Evolutionary conservation across 2,113 vertebrate species (phyloP).

Genomic region (Antechinus stuartii): DNA sequence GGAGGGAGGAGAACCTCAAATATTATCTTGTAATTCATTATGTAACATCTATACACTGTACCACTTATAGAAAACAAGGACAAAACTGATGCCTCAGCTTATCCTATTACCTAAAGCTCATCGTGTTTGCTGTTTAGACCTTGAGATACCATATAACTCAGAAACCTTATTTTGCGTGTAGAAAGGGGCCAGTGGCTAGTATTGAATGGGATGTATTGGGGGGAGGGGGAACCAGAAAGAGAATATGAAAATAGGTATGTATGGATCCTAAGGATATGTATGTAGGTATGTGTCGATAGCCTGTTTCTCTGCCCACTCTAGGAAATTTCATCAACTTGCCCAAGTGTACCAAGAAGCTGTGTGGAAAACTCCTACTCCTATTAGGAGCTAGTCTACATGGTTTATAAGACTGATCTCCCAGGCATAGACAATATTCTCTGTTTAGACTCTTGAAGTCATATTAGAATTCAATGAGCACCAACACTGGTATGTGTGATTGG

Average conservation of each 20-base stretch:
- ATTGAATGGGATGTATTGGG: not conserved
- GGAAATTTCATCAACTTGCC: not conserved
- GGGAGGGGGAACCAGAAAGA: not conserved
- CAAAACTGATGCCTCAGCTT: not conserved
- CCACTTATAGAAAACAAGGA: slow-evolving; percentile 7
- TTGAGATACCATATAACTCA: not conserved
- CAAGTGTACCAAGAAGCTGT: not conserved
- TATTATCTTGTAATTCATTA: not conserved
- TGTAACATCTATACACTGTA: not conserved
- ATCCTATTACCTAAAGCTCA: not conserved
- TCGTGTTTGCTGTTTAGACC: not conserved
- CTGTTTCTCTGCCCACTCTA: not conserved
- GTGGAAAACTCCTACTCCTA: not conserved
- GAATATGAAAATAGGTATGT: not conserved
- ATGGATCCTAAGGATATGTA: not conserved
- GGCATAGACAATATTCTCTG: not conserved
- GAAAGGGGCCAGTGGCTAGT: not conserved
- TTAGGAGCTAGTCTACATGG: not conserved
- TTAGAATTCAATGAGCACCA: not conserved
- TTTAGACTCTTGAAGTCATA: not conserved
- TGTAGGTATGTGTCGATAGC: too few relatives aligned
- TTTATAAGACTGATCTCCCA: not conserved
- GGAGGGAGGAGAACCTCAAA: slow-evolving; percentile 2
- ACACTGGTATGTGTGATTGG: not conserved
- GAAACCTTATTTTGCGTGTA: not conserved